Base-by-base conservation (phyloP, 2,888 invertebrate species). In the Schrankia costaestrigalis region DNA sequence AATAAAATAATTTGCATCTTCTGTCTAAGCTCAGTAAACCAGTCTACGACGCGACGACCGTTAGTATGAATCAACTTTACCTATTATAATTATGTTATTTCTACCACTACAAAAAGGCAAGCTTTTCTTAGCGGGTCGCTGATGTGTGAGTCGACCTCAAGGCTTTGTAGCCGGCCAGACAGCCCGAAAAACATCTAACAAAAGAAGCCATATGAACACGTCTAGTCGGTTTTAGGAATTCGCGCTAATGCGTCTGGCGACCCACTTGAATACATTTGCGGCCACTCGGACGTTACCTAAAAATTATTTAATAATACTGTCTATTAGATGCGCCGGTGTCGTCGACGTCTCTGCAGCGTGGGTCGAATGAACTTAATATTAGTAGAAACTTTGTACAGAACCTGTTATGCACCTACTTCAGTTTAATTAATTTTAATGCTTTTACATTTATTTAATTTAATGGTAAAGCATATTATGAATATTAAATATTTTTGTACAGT, bases 221-320 rank as follows among this genome's bases (percentile, higher is more conserved):
- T 70, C 63, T 63, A 74, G 71, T 72, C 67, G 64, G 69, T 76
- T 78, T 78, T 78, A 59, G 70, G 78, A 72, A 75, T 76, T 67
- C 67, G 55, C 68, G 66, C 71, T 83, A 83, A 82, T 83, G 82
- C 62, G 82, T 83, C 81, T 82, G 76, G 78, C 69, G 79, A 70
- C 78, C 81, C 69, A 80, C 68, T 76, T 81, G 55, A 67, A 68
- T 69, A 70, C 56, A 65, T 68, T 67, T 57, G 47, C 59, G 46
- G 59, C 55, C 51, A 41, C 31, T 61, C 46, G 52, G 50, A 54
- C 50, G 56, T 48, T 61, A 48, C 53, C n/a, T n/a, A n/a, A 53
- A 63, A 58, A 64, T 62, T 55, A 66, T 66, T 66, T 63, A 66
- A 64, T 66, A 59, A 64, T 58, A 59, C 50, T 46, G 45, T 58